Evolutionary conservation across 2,113 vertebrate species (phyloP), one percentile per base, ranked within the genome.

Genomic region (Odontesthes bonariensis): DNA sequence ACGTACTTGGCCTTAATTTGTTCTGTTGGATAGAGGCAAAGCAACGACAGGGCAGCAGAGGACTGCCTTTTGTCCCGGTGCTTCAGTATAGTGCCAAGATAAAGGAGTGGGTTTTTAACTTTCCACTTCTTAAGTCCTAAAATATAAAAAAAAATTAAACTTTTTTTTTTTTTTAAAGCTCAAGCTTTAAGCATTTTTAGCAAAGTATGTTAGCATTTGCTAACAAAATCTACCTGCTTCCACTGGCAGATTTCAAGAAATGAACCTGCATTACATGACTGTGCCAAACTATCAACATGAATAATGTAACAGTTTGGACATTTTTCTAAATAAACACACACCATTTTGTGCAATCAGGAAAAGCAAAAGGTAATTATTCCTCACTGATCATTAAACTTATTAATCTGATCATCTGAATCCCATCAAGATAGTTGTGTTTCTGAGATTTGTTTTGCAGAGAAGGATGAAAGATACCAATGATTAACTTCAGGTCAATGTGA

Each of bases 41-140:
- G 82, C 80, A 70, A 76, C 77, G 5, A 76, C 6, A 13, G 72
- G 68, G 71, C 64, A 13, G 77, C 68, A 81, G 77, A 86, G 86
- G 63, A 79, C 67, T 79, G 75, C 77, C 35, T 71, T 81, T 61
- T 46, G 74, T 86, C 79, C 73, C 70, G 71, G 69, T 72, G 65
- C 70, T 54, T 83, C 70, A 73, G 69, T 62, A 70, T n/a, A 56
- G 56, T 1, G 75, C 79, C 82, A 87, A 87, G 76, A 64, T 74
- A 60, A 76, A 77, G 57, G 54, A 82, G 38, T 82, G 59, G 53
- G 52, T 74, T 88, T 85, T 83, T 79, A 73, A 79, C 65, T 85
- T 82, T 65, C 71, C 72, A 60, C 72, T 67, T n/a, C 59, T 73
- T 59, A 27, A 27, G 27, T 27, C 27, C 27, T 27, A 27, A 27